Percentiles rank a stretch among this genome's conserved stretches.
Evolutionary conservation across 2,888 invertebrate genomes (phyloP).

Genomic region (Ophion ellenae): DNA sequence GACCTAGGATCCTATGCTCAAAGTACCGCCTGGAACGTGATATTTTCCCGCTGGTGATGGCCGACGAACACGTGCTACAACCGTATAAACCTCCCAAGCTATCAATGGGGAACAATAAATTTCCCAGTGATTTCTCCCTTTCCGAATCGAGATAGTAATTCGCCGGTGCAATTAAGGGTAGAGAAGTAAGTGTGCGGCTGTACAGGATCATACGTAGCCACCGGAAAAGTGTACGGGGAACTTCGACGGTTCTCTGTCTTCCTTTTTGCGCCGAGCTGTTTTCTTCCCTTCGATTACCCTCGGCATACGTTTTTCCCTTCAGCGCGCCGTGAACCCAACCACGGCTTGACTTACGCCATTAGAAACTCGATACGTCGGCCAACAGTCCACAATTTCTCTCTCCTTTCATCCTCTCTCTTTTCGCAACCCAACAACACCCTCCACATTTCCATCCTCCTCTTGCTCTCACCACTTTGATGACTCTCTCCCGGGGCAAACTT

Average conservation of each 20-base stretch:
- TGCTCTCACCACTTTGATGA: background rate
- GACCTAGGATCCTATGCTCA: background rate
- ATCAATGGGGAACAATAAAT: conserved; percentile 73
- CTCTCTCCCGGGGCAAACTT: conserved; percentile 8
- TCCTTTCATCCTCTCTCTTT: conserved; percentile 28
- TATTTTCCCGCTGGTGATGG: conserved; percentile 20
- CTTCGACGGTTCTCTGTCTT: conserved; percentile 31
- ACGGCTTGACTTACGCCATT: conserved; percentile 79
- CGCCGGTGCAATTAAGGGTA: conserved; percentile 75
- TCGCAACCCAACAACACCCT: conserved; percentile 17
- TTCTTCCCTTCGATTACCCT: conserved; percentile 79
- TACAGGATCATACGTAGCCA: conserved; percentile 10
- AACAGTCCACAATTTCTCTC: conserved; percentile 62
- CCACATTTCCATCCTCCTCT: conserved; percentile 11
- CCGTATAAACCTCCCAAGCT: conserved; percentile 26
- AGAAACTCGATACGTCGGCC: conserved; percentile 78
- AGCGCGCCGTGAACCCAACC: conserved; percentile 37
- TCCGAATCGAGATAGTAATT: conserved; percentile 74
- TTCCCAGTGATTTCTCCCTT: conserved; percentile 69
- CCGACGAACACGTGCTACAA: conserved; percentile 18
- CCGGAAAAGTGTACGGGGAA: conserved; percentile 39
- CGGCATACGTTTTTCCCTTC: conserved; percentile 76
- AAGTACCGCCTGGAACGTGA: conserved; percentile 31
- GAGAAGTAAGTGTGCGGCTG: conserved; percentile 61
- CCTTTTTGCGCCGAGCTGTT: conserved; percentile 64